phyloP scores from a whole-genome alignment of 2,797 vertebrate species.

The Diplodus puntazzo region DNA sequence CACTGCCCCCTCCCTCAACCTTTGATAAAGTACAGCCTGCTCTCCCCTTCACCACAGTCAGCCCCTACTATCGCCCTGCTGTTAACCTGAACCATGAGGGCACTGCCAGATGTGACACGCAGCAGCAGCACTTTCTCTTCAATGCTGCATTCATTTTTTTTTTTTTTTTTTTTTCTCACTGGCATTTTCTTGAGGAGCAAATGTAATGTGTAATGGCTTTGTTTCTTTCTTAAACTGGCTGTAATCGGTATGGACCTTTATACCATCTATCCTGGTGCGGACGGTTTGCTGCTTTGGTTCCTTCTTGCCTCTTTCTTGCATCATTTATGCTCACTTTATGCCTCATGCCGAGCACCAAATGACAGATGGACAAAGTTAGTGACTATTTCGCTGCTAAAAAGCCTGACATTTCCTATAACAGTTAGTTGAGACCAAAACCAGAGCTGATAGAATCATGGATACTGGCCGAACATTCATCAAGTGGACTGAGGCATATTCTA shows the following conservation, averaged over 20 bases:
- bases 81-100: constrained; percentile 53
- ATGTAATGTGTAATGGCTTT: too few species aligned
- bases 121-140: constrained; percentile 42
- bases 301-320: too few species aligned
- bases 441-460: background rate
- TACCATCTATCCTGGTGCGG: too few species aligned
- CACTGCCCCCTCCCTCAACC: constrained; percentile 7
- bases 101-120: constrained; percentile 46
- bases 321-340: too few species aligned
- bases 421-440: background rate
- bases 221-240: too few species aligned
- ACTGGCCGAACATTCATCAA: background rate
- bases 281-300: too few species aligned
- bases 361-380: too few species aligned
- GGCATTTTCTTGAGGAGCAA: too few species aligned
- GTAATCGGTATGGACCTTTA: too few species aligned
- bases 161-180: too few species aligned
- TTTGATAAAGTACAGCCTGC: constrained; percentile 48
- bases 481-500: background rate
- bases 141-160: background rate
- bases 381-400: background rate
- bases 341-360: too few species aligned
- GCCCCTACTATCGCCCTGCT: constrained; percentile 56
- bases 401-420: background rate
- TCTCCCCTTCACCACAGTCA: constrained; percentile 30